A percentile compares a stretch with the other conserved stretches of the same genome.
Evolutionary conservation across 2,797 vertebrate species (phyloP).

Genomic region (Coregonus ussuriensis): DNA sequence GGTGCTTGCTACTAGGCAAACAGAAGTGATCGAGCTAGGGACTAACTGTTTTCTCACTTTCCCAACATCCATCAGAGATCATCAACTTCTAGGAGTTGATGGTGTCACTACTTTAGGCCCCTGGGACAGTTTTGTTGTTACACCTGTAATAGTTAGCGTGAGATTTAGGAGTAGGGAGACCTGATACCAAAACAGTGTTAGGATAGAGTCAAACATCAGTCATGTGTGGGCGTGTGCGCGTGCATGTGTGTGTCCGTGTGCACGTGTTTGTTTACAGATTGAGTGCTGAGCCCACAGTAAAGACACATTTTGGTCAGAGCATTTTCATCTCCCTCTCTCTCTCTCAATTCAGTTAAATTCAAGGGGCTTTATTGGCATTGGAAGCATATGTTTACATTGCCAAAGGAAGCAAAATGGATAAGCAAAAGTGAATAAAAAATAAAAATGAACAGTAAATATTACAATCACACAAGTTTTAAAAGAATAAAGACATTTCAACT

Average conservation of each 20-base stretch:
- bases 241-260: background rate
- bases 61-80: conserved; percentile 11
- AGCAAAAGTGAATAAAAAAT: too few species aligned
- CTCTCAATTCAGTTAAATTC: too few species aligned
- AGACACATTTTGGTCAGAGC: conserved; percentile 37
- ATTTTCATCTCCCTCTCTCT: too few species aligned
- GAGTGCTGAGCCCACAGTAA: conserved; percentile 63
- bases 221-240: conserved; percentile 16
- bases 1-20: conserved; percentile 36
- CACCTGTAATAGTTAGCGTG: conserved; percentile 9
- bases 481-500: conserved; percentile 33
- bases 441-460: too few species aligned
- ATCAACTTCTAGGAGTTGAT: conserved; percentile 35
- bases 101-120: conserved; percentile 16
- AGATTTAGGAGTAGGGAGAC: background rate
- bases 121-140: conserved; percentile 19
- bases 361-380: too few species aligned
- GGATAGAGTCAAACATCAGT: conserved; percentile 12
- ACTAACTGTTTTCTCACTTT: conserved; percentile 42
- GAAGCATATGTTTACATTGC: too few species aligned
- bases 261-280: conserved; percentile 30
- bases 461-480: too few species aligned
- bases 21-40: conserved; percentile 40
- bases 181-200: background rate
- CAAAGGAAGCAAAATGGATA: too few species aligned